phyloP scores from a whole-genome alignment of 2,113 vertebrate species.

The Menidia beryllina region DNA sequence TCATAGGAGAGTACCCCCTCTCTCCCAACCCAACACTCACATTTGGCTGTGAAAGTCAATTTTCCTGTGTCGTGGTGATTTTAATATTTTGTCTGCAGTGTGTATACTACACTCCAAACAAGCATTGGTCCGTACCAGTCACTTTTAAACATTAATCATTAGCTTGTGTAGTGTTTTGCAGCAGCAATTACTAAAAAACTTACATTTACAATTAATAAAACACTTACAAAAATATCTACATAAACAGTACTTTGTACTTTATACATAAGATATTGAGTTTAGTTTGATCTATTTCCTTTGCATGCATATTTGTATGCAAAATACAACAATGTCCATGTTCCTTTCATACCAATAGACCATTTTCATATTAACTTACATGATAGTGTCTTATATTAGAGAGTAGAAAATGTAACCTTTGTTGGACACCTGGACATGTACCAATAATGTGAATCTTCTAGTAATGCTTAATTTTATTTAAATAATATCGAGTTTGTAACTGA shows the following conservation, averaged over 20 bases:
- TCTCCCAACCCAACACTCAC: too few relatives aligned
- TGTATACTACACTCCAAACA: background rate
- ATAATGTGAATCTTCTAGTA: background rate
- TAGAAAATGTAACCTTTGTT: background rate
- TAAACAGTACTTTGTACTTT: background rate
- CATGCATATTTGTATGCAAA: background rate
- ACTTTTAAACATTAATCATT: background rate
- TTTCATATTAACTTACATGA: background rate
- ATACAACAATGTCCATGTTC: background rate
- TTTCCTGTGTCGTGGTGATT: conserved; percentile 12
- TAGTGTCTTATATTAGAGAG: background rate
- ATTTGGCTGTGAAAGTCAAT: conserved; percentile 16
- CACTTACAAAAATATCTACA: background rate
- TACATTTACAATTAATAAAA: too few relatives aligned
- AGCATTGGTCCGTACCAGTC: background rate
- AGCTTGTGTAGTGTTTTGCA: conserved; percentile 1
- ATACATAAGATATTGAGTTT: background rate
- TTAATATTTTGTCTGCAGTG: conserved; percentile 3
- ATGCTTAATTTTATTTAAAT: background rate
- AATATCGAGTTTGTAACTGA: background rate
- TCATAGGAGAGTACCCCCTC: conserved; percentile 19
- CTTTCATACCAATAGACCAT: background rate
- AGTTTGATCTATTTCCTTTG: background rate
- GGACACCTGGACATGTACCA: background rate
- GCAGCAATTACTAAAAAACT: background rate